Evolutionary conservation across 2,113 vertebrate genomes (phyloP).

Genomic region (Rhea americana): DNA sequence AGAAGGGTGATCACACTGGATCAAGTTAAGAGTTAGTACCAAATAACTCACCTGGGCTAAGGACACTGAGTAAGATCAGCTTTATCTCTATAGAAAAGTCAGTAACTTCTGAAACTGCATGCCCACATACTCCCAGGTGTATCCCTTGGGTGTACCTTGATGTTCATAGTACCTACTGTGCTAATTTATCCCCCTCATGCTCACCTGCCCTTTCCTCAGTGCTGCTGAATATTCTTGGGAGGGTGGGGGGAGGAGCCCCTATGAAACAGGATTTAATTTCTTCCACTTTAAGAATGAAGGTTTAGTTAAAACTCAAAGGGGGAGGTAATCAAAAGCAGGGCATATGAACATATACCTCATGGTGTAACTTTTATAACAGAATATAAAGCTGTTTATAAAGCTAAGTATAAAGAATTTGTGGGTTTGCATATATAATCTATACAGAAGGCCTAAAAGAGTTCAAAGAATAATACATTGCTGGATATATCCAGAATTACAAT

Average conservation of each 20-base stretch:
- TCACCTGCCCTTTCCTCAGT: neutral
- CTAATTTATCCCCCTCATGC: neutral
- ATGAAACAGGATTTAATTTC: neutral
- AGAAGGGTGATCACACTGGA: neutral
- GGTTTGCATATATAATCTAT: neutral
- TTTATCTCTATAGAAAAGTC: neutral
- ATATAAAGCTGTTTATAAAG: neutral
- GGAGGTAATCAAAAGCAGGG: neutral
- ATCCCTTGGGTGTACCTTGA: rapidly evolving
- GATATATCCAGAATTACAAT: neutral
- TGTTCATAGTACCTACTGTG: neutral
- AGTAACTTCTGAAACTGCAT: neutral
- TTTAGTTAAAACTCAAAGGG: neutral
- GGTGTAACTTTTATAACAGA: neutral
- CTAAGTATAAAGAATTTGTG: neutral
- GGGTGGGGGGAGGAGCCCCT: neutral
- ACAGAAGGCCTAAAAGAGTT: neutral
- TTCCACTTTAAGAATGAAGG: neutral
- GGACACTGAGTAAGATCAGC: neutral
- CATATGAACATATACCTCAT: neutral
- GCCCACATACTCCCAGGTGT: neutral
- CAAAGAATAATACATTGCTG: neutral
- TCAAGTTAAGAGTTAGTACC: neutral
- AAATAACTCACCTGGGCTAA: neutral
- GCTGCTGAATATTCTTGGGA: neutral